phyloP scores from a whole-genome alignment of 2,113 vertebrate species.

The Verasper variegatus region DNA sequence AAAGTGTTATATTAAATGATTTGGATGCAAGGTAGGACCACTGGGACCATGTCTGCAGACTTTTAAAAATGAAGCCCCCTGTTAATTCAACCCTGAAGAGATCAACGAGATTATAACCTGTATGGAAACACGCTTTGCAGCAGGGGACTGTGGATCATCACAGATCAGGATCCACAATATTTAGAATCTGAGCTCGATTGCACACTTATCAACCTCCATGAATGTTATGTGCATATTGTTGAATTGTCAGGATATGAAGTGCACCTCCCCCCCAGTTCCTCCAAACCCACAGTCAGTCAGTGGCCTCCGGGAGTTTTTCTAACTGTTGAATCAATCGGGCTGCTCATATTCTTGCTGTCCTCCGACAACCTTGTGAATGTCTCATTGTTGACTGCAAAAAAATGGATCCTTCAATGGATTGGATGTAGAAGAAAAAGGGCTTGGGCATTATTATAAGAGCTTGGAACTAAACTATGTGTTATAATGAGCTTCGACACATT shows the following conservation, averaged over 20 bases:
- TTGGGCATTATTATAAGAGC: constrained; percentile 41
- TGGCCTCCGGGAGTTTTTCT: constrained; percentile 53
- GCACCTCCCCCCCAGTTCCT: constrained; percentile 9
- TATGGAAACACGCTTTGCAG: constrained; percentile 6
- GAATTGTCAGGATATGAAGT: constrained; percentile 37
- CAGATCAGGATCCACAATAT: constrained; percentile 23
- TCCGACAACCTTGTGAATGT: constrained; percentile 68
- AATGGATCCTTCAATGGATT: constrained; percentile 47
- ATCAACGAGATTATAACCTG: constrained; percentile 22
- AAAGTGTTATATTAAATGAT: background rate
- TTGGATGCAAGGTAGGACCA: constrained; percentile 1
- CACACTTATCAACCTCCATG: constrained; percentile 4
- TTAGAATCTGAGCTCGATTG: background rate
- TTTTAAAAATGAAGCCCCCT: background rate
- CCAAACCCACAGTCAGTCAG: constrained; percentile 41
- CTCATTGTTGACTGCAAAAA: constrained; percentile 49
- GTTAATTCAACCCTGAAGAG: constrained; percentile 26
- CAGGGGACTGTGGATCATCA: constrained; percentile 1
- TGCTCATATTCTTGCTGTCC: constrained; percentile 62
- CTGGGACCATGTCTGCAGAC: constrained; percentile 12
- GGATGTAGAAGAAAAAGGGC: constrained; percentile 54
- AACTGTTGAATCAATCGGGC: constrained; percentile 58
- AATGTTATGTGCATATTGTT: constrained; percentile 28
- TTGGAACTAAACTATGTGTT: constrained; percentile 23
- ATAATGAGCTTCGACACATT: constrained; percentile 14